Conservation (phyloP, 2,113 vertebrate genomes). For the Plotosus lineatus region DNA sequence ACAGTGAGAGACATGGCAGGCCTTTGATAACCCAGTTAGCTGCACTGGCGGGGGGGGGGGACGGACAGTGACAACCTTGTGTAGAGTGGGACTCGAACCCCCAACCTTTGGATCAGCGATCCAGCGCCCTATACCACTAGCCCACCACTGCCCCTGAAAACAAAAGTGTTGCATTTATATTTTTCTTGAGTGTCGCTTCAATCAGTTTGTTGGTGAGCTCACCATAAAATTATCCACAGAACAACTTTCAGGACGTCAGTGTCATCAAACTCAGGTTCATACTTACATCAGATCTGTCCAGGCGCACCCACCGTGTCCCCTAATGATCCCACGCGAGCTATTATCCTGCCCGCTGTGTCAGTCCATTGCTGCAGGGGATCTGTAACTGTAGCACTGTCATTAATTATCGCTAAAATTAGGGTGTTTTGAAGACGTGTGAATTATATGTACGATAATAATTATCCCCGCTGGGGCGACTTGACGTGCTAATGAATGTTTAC, state of each 20-base stretch:
- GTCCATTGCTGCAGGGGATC: not conserved
- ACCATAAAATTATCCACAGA: not conserved
- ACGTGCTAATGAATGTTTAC: slow-evolving; percentile 48
- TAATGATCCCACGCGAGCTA: not conserved
- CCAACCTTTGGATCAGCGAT: too few species aligned
- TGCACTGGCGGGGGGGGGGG: too few species aligned
- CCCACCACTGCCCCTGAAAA: too few species aligned
- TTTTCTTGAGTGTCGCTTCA: too few species aligned
- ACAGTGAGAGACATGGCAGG: too few species aligned
- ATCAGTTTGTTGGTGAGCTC: not conserved
- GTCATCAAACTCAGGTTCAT: slow-evolving; percentile 15
- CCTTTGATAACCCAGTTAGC: too few species aligned
- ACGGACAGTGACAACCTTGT: too few species aligned
- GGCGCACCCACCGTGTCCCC: not conserved
- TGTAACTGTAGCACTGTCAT: slow-evolving; percentile 29
- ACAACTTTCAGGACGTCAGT: not conserved
- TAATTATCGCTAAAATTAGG: slow-evolving; percentile 46
- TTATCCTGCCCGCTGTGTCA: slow-evolving; percentile 12
- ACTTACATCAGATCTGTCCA: slow-evolving; percentile 1
- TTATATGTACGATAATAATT: slow-evolving; percentile 51
- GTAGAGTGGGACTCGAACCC: too few species aligned
- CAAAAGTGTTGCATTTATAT: too few species aligned
- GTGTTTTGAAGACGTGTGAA: slow-evolving; percentile 36
- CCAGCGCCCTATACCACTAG: too few species aligned
- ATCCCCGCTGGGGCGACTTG: slow-evolving; percentile 43